Evolutionary conservation across 2,797 vertebrate species (phyloP).

Genomic region (Cynodonichthys magdalenae): DNA sequence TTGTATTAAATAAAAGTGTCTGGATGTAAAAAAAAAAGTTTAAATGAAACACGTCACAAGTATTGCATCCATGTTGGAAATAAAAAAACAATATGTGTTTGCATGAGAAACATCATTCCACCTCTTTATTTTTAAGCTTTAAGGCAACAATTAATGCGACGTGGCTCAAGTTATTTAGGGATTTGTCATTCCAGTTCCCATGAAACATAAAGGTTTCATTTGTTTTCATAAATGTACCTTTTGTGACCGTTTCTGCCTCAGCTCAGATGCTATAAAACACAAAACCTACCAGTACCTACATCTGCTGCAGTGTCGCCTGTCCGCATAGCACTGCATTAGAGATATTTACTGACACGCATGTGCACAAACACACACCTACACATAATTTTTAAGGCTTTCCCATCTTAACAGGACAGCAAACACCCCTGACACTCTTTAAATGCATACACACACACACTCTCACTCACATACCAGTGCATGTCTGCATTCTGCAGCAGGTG

Average conservation of each 20-base stretch:
- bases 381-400: slow-evolving; percentile 31
- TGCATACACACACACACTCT: not conserved
- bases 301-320: slow-evolving; percentile 14
- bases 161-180: too few relatives aligned
- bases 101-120: too few relatives aligned
- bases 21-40: too few relatives aligned
- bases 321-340: slow-evolving; percentile 18
- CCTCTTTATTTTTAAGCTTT: not conserved
- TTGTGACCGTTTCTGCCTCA: too few relatives aligned
- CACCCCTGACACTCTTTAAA: slow-evolving; percentile 40
- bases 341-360: slow-evolving; percentile 16
- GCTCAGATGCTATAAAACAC: not conserved
- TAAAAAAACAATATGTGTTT: too few relatives aligned
- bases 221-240: not conserved
- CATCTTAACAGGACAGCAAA: slow-evolving; percentile 13
- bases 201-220: not conserved
- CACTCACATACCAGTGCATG: slow-evolving; percentile 16
- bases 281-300: not conserved
- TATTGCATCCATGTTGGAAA: too few relatives aligned
- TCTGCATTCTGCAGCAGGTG: slow-evolving; percentile 34
- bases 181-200: too few relatives aligned
- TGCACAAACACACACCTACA: not conserved
- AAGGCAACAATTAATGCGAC: not conserved
- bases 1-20: too few relatives aligned
- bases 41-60: too few relatives aligned